These are phyloP conservation scores for Orientallactaga sibirica DNA, from an alignment of 2,797 vertebrate genomes.

Conservation along the genomic window DNA sequence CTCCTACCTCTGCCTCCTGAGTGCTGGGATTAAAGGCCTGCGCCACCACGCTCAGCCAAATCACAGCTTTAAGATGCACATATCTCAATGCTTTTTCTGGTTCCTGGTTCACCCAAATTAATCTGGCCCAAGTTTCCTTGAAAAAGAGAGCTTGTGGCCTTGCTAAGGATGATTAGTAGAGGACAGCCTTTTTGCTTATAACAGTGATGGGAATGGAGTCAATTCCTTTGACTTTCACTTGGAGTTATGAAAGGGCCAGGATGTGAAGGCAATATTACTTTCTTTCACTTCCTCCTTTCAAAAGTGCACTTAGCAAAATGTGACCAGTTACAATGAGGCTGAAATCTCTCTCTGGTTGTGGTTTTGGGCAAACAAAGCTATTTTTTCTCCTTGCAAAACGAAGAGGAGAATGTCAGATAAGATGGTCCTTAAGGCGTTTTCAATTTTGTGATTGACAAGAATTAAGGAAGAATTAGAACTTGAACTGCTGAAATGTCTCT, in stretches of 20 bases:
- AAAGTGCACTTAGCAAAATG: background rate
- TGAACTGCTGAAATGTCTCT: background rate
- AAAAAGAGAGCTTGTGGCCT: background rate
- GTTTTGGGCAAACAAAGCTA: background rate
- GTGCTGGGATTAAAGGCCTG: too few relatives aligned
- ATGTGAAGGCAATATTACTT: background rate
- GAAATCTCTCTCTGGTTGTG: background rate
- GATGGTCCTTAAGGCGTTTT: background rate
- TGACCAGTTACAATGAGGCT: background rate
- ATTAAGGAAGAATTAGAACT: background rate
- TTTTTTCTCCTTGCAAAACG: background rate
- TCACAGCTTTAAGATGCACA: background rate
- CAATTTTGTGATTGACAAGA: background rate
- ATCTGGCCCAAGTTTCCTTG: background rate
- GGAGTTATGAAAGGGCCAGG: conserved; percentile 14
- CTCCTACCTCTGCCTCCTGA: too few relatives aligned
- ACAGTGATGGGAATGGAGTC: background rate
- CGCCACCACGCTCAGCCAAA: too few relatives aligned
- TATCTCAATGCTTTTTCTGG: conserved; percentile 1
- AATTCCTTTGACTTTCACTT: conserved; percentile 39
- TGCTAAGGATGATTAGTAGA: background rate
- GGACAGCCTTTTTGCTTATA: background rate
- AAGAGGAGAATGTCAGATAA: background rate
- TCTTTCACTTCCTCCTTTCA: background rate
- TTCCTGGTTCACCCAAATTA: background rate